Evolutionary conservation across 2,888 invertebrate species (phyloP).

Genomic region (Camponotus fellah): DNA sequence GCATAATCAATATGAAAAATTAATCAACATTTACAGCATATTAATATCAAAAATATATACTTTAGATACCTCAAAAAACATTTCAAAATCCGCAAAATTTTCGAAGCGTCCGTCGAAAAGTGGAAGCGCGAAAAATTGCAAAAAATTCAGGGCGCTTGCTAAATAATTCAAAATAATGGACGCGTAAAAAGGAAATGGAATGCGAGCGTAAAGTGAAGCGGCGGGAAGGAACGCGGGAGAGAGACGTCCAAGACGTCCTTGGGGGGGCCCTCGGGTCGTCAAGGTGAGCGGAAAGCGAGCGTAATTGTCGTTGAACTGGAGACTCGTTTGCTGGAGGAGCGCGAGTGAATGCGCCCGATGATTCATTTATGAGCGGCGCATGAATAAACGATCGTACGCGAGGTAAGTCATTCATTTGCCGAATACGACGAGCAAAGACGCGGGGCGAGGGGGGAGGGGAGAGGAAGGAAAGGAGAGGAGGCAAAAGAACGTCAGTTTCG

Average conservation of each 20-base stretch:
- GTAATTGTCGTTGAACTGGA: slow-evolving; percentile 68
- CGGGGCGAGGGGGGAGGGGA: neutral
- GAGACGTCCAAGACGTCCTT: slow-evolving; percentile 55
- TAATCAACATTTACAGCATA: neutral
- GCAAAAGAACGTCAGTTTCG: slow-evolving; percentile 11
- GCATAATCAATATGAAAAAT: too few relatives aligned
- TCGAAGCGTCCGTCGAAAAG: neutral
- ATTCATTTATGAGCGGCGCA: slow-evolving; percentile 69
- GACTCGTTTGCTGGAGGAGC: slow-evolving; percentile 54
- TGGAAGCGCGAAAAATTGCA: neutral
- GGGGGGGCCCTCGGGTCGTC: slow-evolving; percentile 28
- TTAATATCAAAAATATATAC: too few relatives aligned
- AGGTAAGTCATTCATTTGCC: slow-evolving; percentile 58
- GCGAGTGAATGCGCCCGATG: slow-evolving; percentile 60
- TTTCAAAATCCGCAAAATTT: neutral
- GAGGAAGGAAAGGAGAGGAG: neutral
- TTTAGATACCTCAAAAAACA: neutral
- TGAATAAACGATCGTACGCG: slow-evolving; percentile 67
- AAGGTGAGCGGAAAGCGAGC: slow-evolving; percentile 64
- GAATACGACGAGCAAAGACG: slow-evolving; percentile 35
- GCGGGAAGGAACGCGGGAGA: neutral
- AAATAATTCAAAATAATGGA: neutral
- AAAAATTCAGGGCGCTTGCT: neutral
- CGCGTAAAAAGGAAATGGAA: neutral
- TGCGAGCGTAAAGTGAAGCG: neutral